Evolutionary conservation across 2,888 invertebrate species (phyloP).

Genomic region (Strigamia maritima): DNA sequence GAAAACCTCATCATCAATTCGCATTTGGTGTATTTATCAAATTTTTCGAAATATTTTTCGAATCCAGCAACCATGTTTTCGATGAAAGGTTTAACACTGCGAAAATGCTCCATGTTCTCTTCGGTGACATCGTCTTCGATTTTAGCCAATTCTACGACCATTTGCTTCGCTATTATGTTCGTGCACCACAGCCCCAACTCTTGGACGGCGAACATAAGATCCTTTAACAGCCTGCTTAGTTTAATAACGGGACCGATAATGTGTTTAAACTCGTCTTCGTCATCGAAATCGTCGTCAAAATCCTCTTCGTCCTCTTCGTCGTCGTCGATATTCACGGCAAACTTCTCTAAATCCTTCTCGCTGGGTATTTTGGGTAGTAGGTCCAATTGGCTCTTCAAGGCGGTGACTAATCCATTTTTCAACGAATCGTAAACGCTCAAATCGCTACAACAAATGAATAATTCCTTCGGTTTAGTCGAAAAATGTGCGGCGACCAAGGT

Average conservation of each 20-base stretch:
- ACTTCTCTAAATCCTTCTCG: neutral
- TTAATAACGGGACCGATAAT: conserved; percentile 19
- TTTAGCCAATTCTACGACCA: conserved; percentile 19
- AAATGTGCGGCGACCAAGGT: conserved; percentile 46
- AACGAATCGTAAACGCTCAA: neutral
- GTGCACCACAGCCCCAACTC: conserved; percentile 38
- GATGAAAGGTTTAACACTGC: neutral
- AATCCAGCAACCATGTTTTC: neutral
- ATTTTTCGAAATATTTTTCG: neutral
- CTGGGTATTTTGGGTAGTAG: neutral
- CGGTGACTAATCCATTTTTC: neutral
- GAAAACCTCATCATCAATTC: conserved; percentile 12
- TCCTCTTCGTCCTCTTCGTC: conserved; percentile 4
- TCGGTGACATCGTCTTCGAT: neutral
- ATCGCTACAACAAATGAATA: neutral
- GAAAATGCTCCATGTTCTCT: neutral
- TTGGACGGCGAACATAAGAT: neutral
- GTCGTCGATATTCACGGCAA: neutral
- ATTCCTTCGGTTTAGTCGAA: conserved; percentile 41
- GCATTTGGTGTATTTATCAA: neutral
- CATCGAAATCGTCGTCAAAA: conserved; percentile 13
- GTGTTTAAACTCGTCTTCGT: neutral
- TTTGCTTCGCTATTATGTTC: neutral
- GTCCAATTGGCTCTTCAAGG: neutral
- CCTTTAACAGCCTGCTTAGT: neutral